Conservation (phyloP, 2,113 vertebrate genomes). For the Petrocephalus microphthalmus region DNA sequence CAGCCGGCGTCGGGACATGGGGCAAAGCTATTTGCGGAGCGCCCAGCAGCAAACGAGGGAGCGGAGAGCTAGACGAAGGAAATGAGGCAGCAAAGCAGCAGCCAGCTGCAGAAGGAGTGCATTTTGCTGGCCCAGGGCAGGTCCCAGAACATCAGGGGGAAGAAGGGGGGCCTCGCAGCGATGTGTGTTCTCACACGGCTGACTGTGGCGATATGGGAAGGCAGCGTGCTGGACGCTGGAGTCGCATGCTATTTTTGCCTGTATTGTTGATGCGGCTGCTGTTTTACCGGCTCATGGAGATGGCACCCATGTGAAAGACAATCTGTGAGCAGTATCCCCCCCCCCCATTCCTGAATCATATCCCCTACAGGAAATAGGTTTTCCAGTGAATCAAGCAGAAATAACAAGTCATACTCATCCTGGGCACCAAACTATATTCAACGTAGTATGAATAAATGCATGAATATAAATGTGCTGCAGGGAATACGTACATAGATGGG, state of each 20-base stretch:
- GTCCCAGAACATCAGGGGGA: not conserved
- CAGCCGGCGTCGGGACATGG: not conserved
- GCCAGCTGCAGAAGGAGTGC: not conserved
- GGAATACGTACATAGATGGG: not conserved
- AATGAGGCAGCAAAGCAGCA: not conserved
- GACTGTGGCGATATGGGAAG: not conserved
- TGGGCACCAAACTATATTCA: not conserved
- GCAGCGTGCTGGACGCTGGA: not conserved
- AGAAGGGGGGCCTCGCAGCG: not conserved
- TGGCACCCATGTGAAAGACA: not conserved
- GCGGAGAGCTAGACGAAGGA: not conserved
- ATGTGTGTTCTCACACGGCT: not conserved
- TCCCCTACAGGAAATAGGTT: not conserved
- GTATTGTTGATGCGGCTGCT: not conserved
- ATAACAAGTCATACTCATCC: not conserved
- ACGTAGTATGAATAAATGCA: not conserved
- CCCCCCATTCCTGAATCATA: not conserved
- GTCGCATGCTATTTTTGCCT: not conserved
- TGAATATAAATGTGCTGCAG: not conserved
- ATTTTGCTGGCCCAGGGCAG: not conserved
- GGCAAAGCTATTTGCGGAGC: not conserved
- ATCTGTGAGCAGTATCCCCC: not conserved
- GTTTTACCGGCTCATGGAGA: not conserved
- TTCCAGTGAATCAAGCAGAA: conserved; percentile 2
- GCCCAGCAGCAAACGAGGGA: not conserved